These are phyloP conservation scores for Hirudo medicinalis DNA, from an alignment of 1,140 invertebrate species.

Conservation along the genomic window DNA sequence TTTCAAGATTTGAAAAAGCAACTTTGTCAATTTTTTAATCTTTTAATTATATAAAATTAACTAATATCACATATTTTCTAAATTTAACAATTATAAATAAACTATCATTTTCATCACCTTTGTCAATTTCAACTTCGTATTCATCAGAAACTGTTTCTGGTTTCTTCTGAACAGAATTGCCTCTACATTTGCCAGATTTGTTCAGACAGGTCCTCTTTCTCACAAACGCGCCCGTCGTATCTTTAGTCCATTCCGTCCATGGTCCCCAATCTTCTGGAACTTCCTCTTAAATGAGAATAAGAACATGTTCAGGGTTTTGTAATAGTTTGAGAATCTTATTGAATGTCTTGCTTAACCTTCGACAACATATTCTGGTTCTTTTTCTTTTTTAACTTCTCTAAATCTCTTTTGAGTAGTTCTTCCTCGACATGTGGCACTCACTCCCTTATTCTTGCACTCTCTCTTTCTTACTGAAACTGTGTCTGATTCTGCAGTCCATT, in stretches of 20 bases:
- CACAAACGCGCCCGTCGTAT: background rate
- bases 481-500: background rate
- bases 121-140: no score
- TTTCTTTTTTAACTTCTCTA: no score
- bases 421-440: background rate
- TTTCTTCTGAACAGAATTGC: background rate
- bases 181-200: conserved; percentile 1
- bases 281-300: background rate
- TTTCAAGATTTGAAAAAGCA: background rate
- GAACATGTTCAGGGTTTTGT: background rate
- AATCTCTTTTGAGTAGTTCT: background rate
- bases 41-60: no score
- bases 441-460: background rate
- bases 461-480: background rate
- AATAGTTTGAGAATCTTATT: background rate
- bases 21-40: background rate
- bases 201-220: conserved; percentile 1
- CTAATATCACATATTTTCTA: background rate
- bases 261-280: conserved; percentile 5
- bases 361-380: no score
- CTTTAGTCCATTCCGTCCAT: conserved; percentile 1
- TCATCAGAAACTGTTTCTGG: background rate
- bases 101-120: no score
- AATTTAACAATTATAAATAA: no score
- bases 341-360: no score